A percentile compares a stretch with the other conserved stretches of the same genome.
These are phyloP conservation scores for Macquaria australasica DNA, from an alignment of 2,113 vertebrate species.

Conservation along the genomic window DNA sequence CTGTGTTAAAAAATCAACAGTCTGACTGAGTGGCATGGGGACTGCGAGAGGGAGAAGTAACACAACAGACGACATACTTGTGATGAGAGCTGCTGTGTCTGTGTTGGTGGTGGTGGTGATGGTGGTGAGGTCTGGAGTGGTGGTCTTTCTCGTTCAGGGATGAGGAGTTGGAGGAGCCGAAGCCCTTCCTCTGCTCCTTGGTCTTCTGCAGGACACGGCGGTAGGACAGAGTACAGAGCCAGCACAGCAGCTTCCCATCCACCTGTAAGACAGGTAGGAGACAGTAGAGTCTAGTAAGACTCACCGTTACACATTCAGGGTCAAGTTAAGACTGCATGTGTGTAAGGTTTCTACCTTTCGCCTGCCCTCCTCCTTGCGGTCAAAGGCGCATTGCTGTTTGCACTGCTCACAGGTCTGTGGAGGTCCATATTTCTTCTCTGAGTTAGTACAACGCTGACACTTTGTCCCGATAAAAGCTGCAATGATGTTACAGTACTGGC, in stretches of 20 bases:
- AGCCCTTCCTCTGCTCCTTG: conserved; percentile 96
- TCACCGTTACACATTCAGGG: neutral
- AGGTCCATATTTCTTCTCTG: conserved; percentile 97
- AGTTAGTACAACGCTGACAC: conserved; percentile 98
- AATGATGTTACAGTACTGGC: conserved; percentile 99
- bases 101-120: conserved; percentile 90
- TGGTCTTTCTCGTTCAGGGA: conserved; percentile 96
- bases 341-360: conserved; percentile 88
- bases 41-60: neutral
- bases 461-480: conserved; percentile 99
- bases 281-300: neutral
- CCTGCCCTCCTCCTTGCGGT: conserved; percentile 97
- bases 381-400: conserved; percentile 98
- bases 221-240: conserved; percentile 98
- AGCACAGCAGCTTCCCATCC: conserved; percentile 97
- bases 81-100: conserved; percentile 93
- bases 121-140: conserved; percentile 92
- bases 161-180: conserved; percentile 94
- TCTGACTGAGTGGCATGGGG: neutral
- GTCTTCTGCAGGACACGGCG: conserved; percentile 98
- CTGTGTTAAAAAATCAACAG: neutral
- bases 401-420: conserved; percentile 98
- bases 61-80: conserved; percentile 86
- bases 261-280: conserved; percentile 82
- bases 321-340: neutral